Evolutionary conservation across 2,797 vertebrate genomes (phyloP).

Genomic region (Chrysocyon brachyurus): DNA sequence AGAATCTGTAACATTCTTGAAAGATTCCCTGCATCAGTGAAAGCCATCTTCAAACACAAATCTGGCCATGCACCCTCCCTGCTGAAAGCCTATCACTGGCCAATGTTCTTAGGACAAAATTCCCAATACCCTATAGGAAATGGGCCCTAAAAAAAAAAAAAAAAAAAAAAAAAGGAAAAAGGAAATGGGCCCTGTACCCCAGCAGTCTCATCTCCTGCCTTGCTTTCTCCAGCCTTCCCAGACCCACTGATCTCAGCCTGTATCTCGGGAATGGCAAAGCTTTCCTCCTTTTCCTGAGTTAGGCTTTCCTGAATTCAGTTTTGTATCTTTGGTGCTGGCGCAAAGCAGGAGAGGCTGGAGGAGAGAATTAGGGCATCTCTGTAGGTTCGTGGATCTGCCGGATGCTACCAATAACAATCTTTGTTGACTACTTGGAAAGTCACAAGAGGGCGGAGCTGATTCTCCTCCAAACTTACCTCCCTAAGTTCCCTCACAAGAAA

Average conservation of each 20-base stretch:
- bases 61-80: background rate
- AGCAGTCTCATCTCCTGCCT: background rate
- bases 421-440: background rate
- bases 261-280: background rate
- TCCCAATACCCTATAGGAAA: background rate
- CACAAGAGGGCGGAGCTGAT: background rate
- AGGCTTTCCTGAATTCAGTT: background rate
- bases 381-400: background rate
- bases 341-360: background rate
- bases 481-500: background rate
- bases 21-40: background rate
- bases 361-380: background rate
- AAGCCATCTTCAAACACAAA: background rate
- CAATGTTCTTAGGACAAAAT: background rate
- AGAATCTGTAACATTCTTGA: background rate
- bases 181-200: background rate
- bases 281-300: constrained; percentile 1
- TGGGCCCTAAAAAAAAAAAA: background rate
- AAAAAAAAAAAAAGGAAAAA: too few relatives aligned
- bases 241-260: background rate
- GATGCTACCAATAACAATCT: background rate
- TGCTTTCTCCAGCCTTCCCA: background rate
- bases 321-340: background rate
- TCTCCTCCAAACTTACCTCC: background rate
- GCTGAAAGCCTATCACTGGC: background rate